Percentiles rank a stretch among this genome's conserved stretches.
Evolutionary conservation across 1,140 invertebrate genomes (phyloP).

Genomic region (Pinna nobilis): DNA sequence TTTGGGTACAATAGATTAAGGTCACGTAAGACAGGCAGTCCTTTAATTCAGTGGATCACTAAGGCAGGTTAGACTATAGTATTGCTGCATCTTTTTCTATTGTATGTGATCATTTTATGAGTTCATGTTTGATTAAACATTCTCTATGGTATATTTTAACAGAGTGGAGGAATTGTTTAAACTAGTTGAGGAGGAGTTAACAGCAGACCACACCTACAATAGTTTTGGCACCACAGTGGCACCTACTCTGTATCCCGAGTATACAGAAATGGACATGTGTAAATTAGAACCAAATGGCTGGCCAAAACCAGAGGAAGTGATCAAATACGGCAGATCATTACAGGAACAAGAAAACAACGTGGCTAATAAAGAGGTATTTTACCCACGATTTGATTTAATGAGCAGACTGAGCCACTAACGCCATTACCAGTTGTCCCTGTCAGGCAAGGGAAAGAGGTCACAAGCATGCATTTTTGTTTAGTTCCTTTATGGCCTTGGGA

Average conservation of each 20-base stretch:
- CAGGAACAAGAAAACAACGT: background rate
- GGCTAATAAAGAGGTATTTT: background rate
- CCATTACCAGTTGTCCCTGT: no score
- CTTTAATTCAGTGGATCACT: no score
- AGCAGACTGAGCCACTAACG: no score
- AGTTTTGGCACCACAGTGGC: background rate
- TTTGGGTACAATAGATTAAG: no score
- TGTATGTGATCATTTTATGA: no score
- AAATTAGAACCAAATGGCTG: conserved; percentile 1
- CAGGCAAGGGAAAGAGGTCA: background rate
- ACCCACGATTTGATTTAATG: no score
- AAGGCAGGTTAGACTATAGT: no score
- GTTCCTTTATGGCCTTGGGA: no score
- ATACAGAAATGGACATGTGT: background rate
- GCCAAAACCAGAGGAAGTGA: conserved; percentile 4
- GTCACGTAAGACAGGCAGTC: no score
- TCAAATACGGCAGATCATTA: background rate
- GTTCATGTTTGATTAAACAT: no score
- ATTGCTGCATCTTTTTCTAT: no score
- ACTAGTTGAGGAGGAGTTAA: conserved; percentile 13
- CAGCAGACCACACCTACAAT: background rate
- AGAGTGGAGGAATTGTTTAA: conserved; percentile 22
- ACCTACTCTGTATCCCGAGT: background rate
- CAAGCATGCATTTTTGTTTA: background rate
- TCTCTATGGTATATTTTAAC: background rate